Percentiles rank a stretch among this genome's conserved stretches.
Conservation (phyloP, 2,888 invertebrate genomes). For the Byasa hedistus region DNA sequence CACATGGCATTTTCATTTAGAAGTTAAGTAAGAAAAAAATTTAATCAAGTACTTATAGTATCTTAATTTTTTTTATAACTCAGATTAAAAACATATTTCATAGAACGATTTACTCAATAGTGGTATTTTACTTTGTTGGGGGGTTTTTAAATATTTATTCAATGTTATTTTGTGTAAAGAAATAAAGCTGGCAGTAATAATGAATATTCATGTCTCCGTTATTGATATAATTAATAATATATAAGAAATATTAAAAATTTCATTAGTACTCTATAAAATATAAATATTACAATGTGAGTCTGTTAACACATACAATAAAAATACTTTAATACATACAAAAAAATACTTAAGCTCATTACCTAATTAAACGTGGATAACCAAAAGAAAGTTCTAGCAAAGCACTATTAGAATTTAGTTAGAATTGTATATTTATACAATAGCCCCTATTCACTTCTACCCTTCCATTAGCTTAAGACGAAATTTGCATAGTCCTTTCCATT, state of each 20-base stretch:
- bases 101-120: too few relatives aligned
- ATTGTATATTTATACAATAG: background rate
- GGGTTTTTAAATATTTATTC: too few relatives aligned
- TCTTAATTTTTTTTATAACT: background rate
- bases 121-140: too few relatives aligned
- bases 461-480: constrained; percentile 1
- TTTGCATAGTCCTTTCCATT: background rate
- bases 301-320: too few relatives aligned
- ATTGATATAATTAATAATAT: too few relatives aligned
- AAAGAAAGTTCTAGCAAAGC: background rate
- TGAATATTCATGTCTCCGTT: too few relatives aligned
- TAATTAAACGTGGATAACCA: background rate
- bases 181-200: too few relatives aligned
- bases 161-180: too few relatives aligned
- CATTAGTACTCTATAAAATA: too few relatives aligned
- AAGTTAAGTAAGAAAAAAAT: background rate
- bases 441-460: background rate
- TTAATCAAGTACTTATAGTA: background rate
- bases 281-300: too few relatives aligned
- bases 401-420: background rate
- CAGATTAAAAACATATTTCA: background rate
- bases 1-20: background rate
- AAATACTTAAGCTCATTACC: background rate
- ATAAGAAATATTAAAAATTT: too few relatives aligned
- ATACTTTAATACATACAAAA: too few relatives aligned